Base-by-base conservation (phyloP, 2,888 invertebrate species). In the Hipparchia semele region DNA sequence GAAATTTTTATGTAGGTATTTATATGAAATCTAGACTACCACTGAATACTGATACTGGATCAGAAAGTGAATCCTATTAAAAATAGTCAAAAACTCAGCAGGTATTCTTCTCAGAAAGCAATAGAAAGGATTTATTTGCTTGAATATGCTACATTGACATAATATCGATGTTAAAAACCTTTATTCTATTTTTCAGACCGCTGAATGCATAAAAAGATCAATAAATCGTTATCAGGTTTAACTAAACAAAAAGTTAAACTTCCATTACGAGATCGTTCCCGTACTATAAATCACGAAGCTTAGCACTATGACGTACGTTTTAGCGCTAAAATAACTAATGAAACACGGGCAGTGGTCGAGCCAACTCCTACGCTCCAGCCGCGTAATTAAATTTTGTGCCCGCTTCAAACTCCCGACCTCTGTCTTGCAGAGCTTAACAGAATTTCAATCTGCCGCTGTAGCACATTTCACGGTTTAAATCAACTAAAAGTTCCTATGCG, bases 301-400 rank as follows among this genome's bases (percentile, higher is more conserved):
- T 62, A 61, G 54, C 69, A 45, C 61, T 62, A 62, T 61, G 69
- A 69, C 54, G 61, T 69, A 39, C 61, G 54, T 75, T 70, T 66
- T 64, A 61, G 62, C 49, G 56, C 66, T 73, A 69, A 73, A 76
- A 74, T 75, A 71, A 75, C 69, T 73, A 74, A 76, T 75, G 73
- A 71, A 75, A 75, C 71, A 59, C 53, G 72, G 58, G 60, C 73
- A 75, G 77, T 74, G 71, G 75, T 76, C 69, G 75, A 77, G 72
- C 60, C 64, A 75, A 74, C 77, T 77, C 69, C 59, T 71, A 65
- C 73, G 75, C 78, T 58, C 73, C 74, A 68, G 71, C 68, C 70
- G 65, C 72, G 70, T 80, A 78, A 80, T 80, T 80, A 78, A 80
- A 79, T 79, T 79, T 69, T 78, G 74, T 75, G 75, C 70, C 65